Evolutionary conservation across 2,797 vertebrate species (phyloP), one percentile per base, ranked within the genome.

Genomic region (Petrocephalus schoutedeni): DNA sequence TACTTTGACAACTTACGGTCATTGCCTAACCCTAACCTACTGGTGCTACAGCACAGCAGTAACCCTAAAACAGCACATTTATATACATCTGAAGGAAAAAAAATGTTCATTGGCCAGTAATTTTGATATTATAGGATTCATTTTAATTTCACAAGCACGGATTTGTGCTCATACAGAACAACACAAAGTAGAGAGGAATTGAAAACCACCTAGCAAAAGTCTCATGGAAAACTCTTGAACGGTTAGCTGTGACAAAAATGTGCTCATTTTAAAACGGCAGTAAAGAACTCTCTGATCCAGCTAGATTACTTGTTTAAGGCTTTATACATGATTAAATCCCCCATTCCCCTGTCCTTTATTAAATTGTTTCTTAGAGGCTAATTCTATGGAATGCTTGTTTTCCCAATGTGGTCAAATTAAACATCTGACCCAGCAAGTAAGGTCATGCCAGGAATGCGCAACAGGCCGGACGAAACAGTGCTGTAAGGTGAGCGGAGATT

Each of bases 331-430:
- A 87, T 51, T 49, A 49, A 32, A 12, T 23, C n/a, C 58, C 45
- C 12, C 10, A 87, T 58, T 61, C 12, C 1, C 23, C 4, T 28
- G 83, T 61, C 77, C 21, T 58, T 32, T 14, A 83, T 57, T 45
- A 57, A 64, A 23, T 67, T 67, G 21, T 49, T 9, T 21, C 87
- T 64, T n/a, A 49, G 58, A 45, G 3, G 9, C 28, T 0, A 84
- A 85, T 57, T 28, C 16, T 71, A 54, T 1, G 4, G 57, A 84
- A 53, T 23, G 5, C 54, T 82, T 19, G 12, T 74, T 41, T 3
- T 41, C 14, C 41, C 87, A 88, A 64, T 84, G 21, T 84, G 57
- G 77, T 32, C n/a, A 88, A 82, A 83, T 23, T 41, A n/a, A 61
- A 61, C 41, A 0, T 84, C 4, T 83, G 1, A 84, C 49, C 21